phyloP scores from a whole-genome alignment of 1,140 invertebrate genomes.

The Drosophila ohnishii region DNA sequence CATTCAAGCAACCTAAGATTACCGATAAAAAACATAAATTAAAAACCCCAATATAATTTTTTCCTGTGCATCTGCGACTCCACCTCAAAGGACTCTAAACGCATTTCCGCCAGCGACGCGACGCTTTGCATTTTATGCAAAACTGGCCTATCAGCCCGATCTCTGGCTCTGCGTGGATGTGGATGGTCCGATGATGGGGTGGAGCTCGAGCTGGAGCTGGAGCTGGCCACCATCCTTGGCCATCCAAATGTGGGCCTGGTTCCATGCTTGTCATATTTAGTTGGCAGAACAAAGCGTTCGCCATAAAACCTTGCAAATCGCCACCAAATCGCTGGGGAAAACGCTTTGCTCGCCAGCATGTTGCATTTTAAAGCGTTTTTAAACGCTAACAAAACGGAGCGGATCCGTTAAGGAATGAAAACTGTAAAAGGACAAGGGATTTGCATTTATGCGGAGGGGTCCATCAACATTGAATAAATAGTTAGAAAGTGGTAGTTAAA shows the following conservation, averaged over 20 bases:
- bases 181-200: conserved; percentile 3
- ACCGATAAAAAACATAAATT: neutral
- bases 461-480: neutral
- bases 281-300: conserved; percentile 73
- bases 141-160: conserved; percentile 60
- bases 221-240: conserved; percentile 7
- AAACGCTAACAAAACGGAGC: conserved; percentile 36
- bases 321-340: conserved; percentile 50
- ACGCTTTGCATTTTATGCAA: conserved; percentile 69
- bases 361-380: conserved; percentile 51
- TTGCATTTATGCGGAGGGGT: conserved; percentile 15
- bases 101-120: conserved; percentile 68
- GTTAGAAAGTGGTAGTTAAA: neutral
- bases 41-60: neutral
- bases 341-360: conserved; percentile 41
- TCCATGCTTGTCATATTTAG: conserved; percentile 72
- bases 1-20: neutral
- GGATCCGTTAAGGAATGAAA: neutral
- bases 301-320: conserved; percentile 74
- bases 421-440: conserved; percentile 15
- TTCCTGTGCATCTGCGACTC: conserved; percentile 5
- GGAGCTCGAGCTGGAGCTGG: conserved; percentile 2
- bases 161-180: conserved; percentile 32
- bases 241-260: conserved; percentile 49
- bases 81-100: conserved; percentile 68